Evolutionary conservation across 1,140 invertebrate species (phyloP), one percentile per base, ranked within the genome.

Genomic region (Uloborus diversus): DNA sequence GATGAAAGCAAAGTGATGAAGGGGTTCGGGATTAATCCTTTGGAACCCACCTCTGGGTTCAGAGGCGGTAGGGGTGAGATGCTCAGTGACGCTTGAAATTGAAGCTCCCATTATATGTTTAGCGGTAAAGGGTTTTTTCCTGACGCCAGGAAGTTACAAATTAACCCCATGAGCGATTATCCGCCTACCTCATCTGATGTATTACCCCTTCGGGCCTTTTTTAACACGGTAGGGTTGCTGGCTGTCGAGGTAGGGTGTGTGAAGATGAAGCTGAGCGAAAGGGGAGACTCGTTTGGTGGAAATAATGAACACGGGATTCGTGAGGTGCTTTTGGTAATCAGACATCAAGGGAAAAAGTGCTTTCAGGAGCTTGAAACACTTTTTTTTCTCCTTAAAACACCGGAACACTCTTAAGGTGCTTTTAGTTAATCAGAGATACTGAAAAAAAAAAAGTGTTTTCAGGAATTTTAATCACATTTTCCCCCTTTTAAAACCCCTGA

Each of bases 151-250:
- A 78, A 78, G 61, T 65, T 66, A 78, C 61, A 78, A 78, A 78
- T 78, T 78, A 78, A 78, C 73, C 73, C 66, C 73, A 65, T 78
- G 61, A 53, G 42, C 61, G 42, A 78, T 66, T 78, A 78, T 56
- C 61, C 73, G 56, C 71, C 69, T 33, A n/a, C 51, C 51, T 9
- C 47, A 3, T 37, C 51, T 66, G 42, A 78, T 78, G 49, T 57
- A 66, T 78, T 78, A 57, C 73, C 61, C 47, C 47, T 65, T 73
- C 56, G 57, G 28, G 70, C 33, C 68, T 75, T 62, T 47, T 75
- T 62, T 51, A 59, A 64, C 42, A 51, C 20, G 37, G 7, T 27
- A 42, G 13, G 28, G 69, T 27, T 27, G 30, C 27, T 37, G 68
- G n/a, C n/a, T n/a, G n/a, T n/a, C n/a, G 23, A 3, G 14, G 32